Evolutionary conservation across 2,888 invertebrate species (phyloP).

Genomic region (Galerucella nymphaeae): DNA sequence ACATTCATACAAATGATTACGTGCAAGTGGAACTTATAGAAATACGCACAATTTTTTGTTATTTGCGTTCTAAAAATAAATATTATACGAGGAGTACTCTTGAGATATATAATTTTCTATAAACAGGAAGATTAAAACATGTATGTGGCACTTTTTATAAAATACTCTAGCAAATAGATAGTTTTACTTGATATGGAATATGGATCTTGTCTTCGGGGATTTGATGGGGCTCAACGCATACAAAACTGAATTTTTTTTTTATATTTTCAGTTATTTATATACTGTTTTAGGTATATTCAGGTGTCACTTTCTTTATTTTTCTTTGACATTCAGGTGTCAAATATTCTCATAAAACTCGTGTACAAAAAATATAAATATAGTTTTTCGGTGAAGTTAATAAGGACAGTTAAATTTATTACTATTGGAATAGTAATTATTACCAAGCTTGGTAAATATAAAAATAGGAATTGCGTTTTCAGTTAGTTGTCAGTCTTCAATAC

Average conservation of each 20-base stretch:
- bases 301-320: neutral
- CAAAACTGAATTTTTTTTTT: no score
- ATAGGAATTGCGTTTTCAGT: constrained; percentile 7
- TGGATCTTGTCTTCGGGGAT: no score
- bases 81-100: constrained; percentile 2
- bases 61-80: constrained; percentile 10
- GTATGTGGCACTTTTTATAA: neutral
- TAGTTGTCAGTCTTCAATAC: neutral
- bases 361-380: neutral
- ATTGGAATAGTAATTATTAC: neutral
- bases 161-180: no score
- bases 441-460: neutral
- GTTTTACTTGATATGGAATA: no score
- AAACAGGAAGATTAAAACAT: neutral
- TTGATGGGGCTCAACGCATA: no score
- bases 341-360: neutral
- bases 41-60: constrained; percentile 13
- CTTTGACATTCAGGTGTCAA: neutral
- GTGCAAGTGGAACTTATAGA: neutral
- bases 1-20: neutral
- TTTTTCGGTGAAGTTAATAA: neutral
- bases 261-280: no score
- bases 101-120: neutral
- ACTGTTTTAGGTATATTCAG: no score
- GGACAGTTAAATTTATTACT: neutral